Conservation (phyloP, 2,797 vertebrate species). For the Falco peregrinus region DNA sequence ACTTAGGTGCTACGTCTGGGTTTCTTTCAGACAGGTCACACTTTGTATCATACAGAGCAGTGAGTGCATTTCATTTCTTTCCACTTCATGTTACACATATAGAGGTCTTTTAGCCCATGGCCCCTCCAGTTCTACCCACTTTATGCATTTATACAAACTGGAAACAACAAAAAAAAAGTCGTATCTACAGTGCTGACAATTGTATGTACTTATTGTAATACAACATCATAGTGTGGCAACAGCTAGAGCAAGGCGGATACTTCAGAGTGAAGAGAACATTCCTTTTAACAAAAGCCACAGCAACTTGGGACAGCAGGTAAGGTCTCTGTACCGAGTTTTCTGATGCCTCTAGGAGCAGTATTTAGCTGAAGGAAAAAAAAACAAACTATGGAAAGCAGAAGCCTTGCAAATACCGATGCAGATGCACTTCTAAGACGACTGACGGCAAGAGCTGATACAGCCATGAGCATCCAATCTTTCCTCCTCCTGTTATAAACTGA, state of each 20-base stretch:
- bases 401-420: not conserved
- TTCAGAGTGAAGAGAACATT: not conserved
- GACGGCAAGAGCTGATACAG: not conserved
- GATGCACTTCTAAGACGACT: not conserved
- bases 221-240: not conserved
- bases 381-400: not conserved
- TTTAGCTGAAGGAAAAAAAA: not conserved
- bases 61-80: fast-evolving
- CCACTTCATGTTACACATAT: fast-evolving
- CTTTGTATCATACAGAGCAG: not conserved
- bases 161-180: not conserved
- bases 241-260: not conserved
- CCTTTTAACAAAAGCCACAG: not conserved
- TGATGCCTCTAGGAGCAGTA: not conserved
- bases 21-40: not conserved
- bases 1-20: fast-evolving
- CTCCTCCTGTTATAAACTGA: not conserved
- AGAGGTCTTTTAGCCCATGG: not conserved
- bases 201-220: not conserved
- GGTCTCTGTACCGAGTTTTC: not conserved
- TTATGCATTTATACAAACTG: not conserved
- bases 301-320: not conserved
- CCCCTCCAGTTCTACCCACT: not conserved
- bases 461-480: not conserved
- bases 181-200: not conserved